Base-by-base conservation (phyloP, 2,113 vertebrate species). In the Zapornia atra region DNA sequence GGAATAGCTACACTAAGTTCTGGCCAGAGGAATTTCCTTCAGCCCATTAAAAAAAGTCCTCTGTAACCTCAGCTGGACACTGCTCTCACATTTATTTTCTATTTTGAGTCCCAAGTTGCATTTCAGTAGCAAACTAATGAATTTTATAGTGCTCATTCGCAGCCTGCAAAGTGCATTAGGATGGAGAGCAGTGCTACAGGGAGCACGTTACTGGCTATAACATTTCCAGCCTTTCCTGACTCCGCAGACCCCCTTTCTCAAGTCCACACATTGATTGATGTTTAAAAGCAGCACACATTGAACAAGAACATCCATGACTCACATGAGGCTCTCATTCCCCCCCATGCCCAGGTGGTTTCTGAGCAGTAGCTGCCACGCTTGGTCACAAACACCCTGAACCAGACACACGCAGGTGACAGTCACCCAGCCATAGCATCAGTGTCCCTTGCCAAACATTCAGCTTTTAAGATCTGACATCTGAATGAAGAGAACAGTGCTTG, bases 341-440 rank as follows among this genome's bases (percentile, higher is more conserved):
- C 13, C 64, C 0, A 0, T 0, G 2, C 7, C 12, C 0, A 0
- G 9, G 24, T 7, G 5, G 44, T 50, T 78, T 31, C 65, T 12
- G 16, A 56, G 48, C 24, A 46, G 51, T 1, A 46, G 61, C n/a
- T 65, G 29, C 51, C 6, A 5, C 5, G 5, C 18, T 78, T 38
- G 61, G 48, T 44, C 40, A 71, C 14, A 38, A 44, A 40, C 5
- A 51, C 17, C 36, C 29, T 0, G n/a, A 77, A 36, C 31, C 2
- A 4, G n/a, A 57, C 14, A 11, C 34, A 20, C 20, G 2, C 16
- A 56, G 31, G 28, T 8, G 19, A 42, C 21, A 33, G 6, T 44
- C 22, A 5, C 18, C 83, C 69, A 70, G 53, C 15, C 29, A 46
- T 81, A 38, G 21, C 29, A 40, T 25, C 7, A 1, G 29, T 22